Evolutionary conservation across 2,888 invertebrate genomes (phyloP), one percentile per base, ranked within the genome.

Genomic region (Oscheius myriophilus): DNA sequence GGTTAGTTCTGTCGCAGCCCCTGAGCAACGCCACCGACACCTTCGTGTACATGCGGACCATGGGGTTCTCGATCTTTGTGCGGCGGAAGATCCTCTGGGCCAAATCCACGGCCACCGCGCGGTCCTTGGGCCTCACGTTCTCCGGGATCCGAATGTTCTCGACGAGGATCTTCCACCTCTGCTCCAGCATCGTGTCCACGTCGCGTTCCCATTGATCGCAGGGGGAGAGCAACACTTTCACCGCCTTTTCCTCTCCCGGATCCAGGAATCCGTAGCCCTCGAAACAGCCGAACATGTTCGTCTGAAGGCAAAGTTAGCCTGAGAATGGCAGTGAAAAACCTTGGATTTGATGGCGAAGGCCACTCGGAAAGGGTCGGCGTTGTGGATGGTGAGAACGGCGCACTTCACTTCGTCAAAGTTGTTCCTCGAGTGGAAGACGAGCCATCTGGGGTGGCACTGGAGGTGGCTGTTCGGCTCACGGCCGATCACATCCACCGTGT

Each of bases 21-120:
- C 26, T 26, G 11, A 49, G 49, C 46, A 61, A 26, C 1, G 49
- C 21, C 16, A 46, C 61, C 39, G 16, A 39, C 12, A 70, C 69
- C 43, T 75, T 75, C 7, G 70, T 67, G 55, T 75, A 75, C 16
- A 71, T 51, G 41, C 75, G 67, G 49, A 69, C 69, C 54, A 66
- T 45, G 14, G 71, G 70, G 67, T 64, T 69, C 18, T 69, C 67
- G 25, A 62, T 67, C 54, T 51, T 54, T 2, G 72, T 69, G 16
- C 61, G 52, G 39, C 67, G 69, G 69, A 71, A 75, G 53, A 73
- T 61, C 2, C 21, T 11, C 26, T 65, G 63, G 9, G 70, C 53
- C 41, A 75, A 70, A 9, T 45, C 41, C 12, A 53, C 33, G 1
- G 39, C 65, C 4, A 69, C 67, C 61, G 59, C 55, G 2, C 25